A percentile compares a stretch with the other conserved stretches of the same genome.
Conservation (phyloP, 64 coral and sea anemone genomes). For the Dendrophyllia cribrosa region DNA sequence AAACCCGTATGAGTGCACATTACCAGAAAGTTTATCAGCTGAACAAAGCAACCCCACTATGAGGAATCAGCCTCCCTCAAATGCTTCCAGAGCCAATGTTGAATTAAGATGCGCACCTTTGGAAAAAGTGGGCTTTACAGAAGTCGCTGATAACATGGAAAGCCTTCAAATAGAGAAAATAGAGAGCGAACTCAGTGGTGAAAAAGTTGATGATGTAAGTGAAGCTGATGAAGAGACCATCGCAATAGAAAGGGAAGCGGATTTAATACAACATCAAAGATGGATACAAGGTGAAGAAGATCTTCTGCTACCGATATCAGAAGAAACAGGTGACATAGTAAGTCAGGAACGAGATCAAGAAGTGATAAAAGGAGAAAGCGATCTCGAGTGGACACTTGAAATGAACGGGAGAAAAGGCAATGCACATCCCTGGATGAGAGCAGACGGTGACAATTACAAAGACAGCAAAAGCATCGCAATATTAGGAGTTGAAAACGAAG, state of each 20-base stretch:
- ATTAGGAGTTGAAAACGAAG: not conserved
- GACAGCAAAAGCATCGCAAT: not conserved
- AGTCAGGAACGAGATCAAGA: not conserved
- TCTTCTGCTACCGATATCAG: not conserved
- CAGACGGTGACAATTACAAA: too few species aligned
- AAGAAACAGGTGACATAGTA: not conserved
- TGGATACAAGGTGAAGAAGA: not conserved
- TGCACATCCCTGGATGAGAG: not conserved
- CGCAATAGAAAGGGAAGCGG: not conserved
- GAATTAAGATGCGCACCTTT: not conserved
- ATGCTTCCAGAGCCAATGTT: too few species aligned
- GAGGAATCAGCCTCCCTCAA: too few species aligned
- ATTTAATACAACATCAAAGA: not conserved
- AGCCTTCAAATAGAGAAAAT: not conserved
- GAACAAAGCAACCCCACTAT: not conserved
- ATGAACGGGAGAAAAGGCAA: conserved; percentile 30
- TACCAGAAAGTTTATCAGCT: not conserved
- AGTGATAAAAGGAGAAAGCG: conserved; percentile 4
- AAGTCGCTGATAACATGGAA: not conserved
- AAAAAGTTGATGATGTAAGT: not conserved
- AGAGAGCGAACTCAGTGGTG: not conserved
- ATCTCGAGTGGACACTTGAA: not conserved
- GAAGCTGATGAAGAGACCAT: not conserved
- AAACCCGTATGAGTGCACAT: not conserved
- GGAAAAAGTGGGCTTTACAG: not conserved